Percentiles rank a stretch among this genome's conserved stretches.
Evolutionary conservation across 1,140 invertebrate genomes (phyloP).

Genomic region (Drosophila funebris): DNA sequence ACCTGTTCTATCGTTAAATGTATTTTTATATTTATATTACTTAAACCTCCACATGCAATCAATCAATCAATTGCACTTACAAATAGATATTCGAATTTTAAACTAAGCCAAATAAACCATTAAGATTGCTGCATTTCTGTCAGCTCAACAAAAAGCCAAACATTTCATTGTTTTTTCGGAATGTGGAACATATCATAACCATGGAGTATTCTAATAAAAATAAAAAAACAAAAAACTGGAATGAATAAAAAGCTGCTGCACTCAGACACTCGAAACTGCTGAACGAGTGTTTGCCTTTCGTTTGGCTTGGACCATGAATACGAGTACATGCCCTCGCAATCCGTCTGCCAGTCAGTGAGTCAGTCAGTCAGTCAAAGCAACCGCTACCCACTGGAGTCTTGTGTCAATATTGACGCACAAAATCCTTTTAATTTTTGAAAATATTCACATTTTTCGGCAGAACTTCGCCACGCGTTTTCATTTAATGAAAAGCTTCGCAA

Average conservation of each 20-base stretch:
- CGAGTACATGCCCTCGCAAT: slow-evolving; percentile 17
- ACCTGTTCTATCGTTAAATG: too few species aligned
- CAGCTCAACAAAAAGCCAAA: slow-evolving; percentile 19
- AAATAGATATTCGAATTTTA: background rate
- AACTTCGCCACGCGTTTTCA: slow-evolving; percentile 46
- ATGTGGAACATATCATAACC: slow-evolving; percentile 31
- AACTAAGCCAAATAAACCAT: slow-evolving; percentile 20
- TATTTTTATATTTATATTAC: too few species aligned
- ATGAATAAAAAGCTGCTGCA: slow-evolving; percentile 20
- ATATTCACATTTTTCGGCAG: slow-evolving; percentile 55
- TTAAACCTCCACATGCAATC: too few species aligned
- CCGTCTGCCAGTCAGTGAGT: background rate
- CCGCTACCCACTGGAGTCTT: slow-evolving; percentile 57
- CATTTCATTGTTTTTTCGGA: background rate
- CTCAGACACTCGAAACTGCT: slow-evolving; percentile 29
- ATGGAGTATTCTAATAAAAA: slow-evolving; percentile 3
- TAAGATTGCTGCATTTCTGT: slow-evolving; percentile 5
- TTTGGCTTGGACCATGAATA: slow-evolving; percentile 15
- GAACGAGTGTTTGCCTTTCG: slow-evolving; percentile 31
- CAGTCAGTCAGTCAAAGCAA: slow-evolving; percentile 15
- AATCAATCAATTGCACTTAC: background rate
- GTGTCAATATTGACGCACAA: slow-evolving; percentile 76
- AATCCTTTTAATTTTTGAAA: slow-evolving; percentile 77
- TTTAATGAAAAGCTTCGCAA: slow-evolving; percentile 70
- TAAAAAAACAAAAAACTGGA: background rate